Percentiles rank a stretch among this genome's conserved stretches.
phyloP scores from a whole-genome alignment of 2,797 vertebrate genomes.

The Calcarius lapponicus region DNA sequence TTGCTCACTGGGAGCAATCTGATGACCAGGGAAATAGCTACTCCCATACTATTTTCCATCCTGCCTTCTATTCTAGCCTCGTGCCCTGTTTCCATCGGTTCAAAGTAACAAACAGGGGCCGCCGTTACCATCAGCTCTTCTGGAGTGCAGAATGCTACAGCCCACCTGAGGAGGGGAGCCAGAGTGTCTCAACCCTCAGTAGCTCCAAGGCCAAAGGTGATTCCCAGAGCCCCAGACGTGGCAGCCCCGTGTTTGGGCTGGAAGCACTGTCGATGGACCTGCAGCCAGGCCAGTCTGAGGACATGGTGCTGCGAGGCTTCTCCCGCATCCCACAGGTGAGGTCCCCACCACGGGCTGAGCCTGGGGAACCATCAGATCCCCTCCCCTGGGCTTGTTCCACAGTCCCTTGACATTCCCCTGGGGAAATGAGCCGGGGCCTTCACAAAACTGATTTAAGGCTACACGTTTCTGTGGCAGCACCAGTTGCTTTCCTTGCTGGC shows the following conservation, averaged over 20 bases:
- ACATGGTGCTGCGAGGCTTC: slow-evolving; percentile 82
- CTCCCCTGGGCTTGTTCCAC: neutral
- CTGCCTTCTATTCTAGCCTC: neutral
- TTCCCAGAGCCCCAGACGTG: neutral
- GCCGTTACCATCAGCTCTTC: accelerated
- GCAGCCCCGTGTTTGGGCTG: slow-evolving; percentile 77
- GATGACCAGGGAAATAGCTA: neutral
- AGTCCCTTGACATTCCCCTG: neutral
- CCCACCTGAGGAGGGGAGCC: neutral
- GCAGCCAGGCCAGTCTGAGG: slow-evolving; percentile 76
- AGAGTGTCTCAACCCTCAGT: accelerated
- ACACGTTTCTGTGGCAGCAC: slow-evolving; percentile 46
- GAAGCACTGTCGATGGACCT: slow-evolving; percentile 78
- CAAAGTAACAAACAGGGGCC: neutral
- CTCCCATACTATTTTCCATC: neutral
- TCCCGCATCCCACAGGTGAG: slow-evolving; percentile 80
- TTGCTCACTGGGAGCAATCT: neutral
- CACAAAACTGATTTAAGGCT: neutral
- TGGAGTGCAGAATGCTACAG: neutral
- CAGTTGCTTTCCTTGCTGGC: neutral
- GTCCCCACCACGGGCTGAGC: neutral
- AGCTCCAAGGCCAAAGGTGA: too few species aligned
- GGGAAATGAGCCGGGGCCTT: neutral
- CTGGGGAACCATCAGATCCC: neutral
- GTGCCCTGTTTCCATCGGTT: accelerated